Base-by-base conservation (phyloP, 2,888 invertebrate species). In the Tetragonisca angustula region DNA sequence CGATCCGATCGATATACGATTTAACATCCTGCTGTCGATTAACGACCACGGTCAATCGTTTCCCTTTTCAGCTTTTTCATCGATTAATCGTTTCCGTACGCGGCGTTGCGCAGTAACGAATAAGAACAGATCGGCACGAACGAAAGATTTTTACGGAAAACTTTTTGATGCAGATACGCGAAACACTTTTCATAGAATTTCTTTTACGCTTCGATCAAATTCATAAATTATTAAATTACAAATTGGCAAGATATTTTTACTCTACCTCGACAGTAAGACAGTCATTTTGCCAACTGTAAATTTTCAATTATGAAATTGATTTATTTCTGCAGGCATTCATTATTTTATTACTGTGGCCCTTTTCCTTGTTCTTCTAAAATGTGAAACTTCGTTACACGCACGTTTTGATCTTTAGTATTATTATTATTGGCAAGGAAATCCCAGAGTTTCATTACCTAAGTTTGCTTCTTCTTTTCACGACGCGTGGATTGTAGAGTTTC, bases 11-110 rank as follows among this genome's bases (percentile, higher is more conserved):
- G 19, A n/a, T 52, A 67, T 61, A 74, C 36, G 56, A 73, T 68
- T 79, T 87, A 83, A 85, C 76, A 78, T 78, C 76, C 73, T 62
- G 32, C 56, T 72, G 65, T 64, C 70, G 24, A 79, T 84, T 82
- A 87, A 87, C 69, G 27, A 52, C 52, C 67, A 19, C 36, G 27
- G 54, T 52, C 67, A 27, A 56, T 64, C 27, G 27, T 71, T 77
- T 52, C 52, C 70, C 36, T 61, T 61, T 71, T n/a, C 65, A 67
- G 50, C 70, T 76, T 52, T 59, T 2, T 70, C n/a, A 56, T 4
- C 49, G 21, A 77, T 65, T 65, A 69, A 80, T 67, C 52, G 21
- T 68, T 74, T 50, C 64, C 32, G 54, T n/a, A 13, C 24, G 19
- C 21, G n/a, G 9, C 21, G 24, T 36, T 36, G 6, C 9, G 24